Percentiles rank a stretch among this genome's conserved stretches.
phyloP scores from a whole-genome alignment of 2,797 vertebrate species.

The Pangasius sanitwongsei region DNA sequence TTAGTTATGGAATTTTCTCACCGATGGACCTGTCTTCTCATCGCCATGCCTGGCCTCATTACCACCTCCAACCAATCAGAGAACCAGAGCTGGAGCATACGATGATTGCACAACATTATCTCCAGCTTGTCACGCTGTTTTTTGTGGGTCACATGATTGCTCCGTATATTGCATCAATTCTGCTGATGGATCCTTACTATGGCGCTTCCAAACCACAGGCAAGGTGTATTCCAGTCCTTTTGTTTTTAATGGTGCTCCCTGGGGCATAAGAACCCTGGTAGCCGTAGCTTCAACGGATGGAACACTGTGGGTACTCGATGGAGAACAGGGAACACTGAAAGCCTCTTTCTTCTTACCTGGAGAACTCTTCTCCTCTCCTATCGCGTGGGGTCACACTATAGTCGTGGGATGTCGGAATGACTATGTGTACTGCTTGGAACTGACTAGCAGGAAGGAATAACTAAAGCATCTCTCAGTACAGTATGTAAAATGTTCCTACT shows the following conservation, averaged over 20 bases:
- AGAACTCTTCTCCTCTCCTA: slow-evolving; percentile 91
- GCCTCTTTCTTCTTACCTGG: slow-evolving; percentile 78
- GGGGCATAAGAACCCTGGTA: slow-evolving; percentile 71
- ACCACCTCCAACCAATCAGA: slow-evolving; percentile 51
- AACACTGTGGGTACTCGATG: slow-evolving; percentile 86
- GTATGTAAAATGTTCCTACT: neutral
- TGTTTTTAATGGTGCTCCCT: slow-evolving; percentile 69
- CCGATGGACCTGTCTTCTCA: slow-evolving; percentile 89
- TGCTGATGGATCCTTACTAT: slow-evolving; percentile 78
- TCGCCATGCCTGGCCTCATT: slow-evolving; percentile 80
- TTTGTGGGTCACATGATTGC: slow-evolving; percentile 91
- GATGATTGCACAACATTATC: neutral
- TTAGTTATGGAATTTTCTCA: slow-evolving; percentile 87
- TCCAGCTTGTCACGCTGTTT: slow-evolving; percentile 64
- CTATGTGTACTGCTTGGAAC: slow-evolving; percentile 88
- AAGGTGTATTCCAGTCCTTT: slow-evolving; percentile 88
- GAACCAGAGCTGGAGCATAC: neutral
- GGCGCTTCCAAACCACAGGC: slow-evolving; percentile 85
- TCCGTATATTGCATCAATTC: slow-evolving; percentile 83
- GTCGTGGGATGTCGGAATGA: slow-evolving; percentile 93
- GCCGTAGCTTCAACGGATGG: slow-evolving; percentile 88
- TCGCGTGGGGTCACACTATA: slow-evolving; percentile 78
- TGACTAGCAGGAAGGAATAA: slow-evolving; percentile 53
- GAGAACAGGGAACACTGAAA: slow-evolving; percentile 70
- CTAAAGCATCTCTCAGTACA: neutral